A percentile compares a stretch with the other conserved stretches of the same genome.
These are phyloP conservation scores for Acanthosepion pharaonis DNA, from an alignment of 2,888 invertebrate species.

Conservation along the genomic window DNA sequence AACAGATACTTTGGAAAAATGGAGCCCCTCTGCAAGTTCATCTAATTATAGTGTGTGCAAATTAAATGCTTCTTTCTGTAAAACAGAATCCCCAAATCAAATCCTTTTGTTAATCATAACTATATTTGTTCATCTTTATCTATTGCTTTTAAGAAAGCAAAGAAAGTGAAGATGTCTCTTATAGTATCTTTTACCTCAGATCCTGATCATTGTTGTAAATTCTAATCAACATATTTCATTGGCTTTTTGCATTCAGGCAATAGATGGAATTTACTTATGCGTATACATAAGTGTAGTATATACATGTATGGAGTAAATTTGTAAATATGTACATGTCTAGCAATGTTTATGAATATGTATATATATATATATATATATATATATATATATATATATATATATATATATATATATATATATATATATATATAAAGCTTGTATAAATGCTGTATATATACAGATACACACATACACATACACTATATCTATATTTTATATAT, in stretches of 20 bases:
- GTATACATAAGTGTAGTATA: too few species aligned
- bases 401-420: neutral
- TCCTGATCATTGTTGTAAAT: too few species aligned
- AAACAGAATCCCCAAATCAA: neutral
- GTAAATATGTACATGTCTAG: too few species aligned
- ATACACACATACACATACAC: neutral
- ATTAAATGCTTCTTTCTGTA: neutral
- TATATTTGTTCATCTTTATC: neutral
- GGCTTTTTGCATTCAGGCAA: too few species aligned
- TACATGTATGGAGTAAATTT: too few species aligned
- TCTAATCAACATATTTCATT: too few species aligned
- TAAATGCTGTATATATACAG: neutral
- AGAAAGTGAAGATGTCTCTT: too few species aligned
- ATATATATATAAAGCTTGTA: neutral
- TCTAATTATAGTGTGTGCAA: neutral
- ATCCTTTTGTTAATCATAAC: conserved; percentile 13
- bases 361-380: neutral
- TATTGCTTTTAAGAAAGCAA: neutral
- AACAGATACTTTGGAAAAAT: neutral
- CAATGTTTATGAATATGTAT: too few species aligned
- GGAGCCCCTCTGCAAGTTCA: neutral
- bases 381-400: neutral
- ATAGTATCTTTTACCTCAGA: too few species aligned
- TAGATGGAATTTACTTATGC: too few species aligned
- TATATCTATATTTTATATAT: neutral